Evolutionary conservation across 2,113 vertebrate species (phyloP).

Genomic region (Promerops cafer): DNA sequence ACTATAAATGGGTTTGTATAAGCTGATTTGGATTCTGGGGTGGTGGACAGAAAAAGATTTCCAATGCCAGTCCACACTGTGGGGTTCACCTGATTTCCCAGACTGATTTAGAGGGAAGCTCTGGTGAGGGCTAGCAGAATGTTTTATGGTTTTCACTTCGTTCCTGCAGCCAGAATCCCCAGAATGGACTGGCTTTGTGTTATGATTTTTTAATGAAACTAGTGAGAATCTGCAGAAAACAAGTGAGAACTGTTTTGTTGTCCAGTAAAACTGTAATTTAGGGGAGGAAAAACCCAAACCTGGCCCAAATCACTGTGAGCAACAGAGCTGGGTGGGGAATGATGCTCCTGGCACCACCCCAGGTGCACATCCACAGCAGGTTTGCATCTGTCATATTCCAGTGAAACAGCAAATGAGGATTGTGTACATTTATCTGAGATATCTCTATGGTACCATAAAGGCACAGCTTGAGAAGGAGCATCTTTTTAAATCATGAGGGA

Average conservation of each 20-base stretch:
- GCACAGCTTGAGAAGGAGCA: neutral
- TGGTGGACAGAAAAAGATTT: neutral
- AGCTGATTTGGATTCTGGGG: neutral
- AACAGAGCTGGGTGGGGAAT: neutral
- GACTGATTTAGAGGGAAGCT: neutral
- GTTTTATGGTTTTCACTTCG: neutral
- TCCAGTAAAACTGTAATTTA: neutral
- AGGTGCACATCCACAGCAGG: neutral
- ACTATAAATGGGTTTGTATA: neutral
- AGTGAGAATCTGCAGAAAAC: neutral
- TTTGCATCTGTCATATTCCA: neutral
- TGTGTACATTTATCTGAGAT: neutral
- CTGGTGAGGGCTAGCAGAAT: neutral
- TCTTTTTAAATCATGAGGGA: neutral
- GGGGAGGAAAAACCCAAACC: rapidly evolving
- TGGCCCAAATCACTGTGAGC: neutral
- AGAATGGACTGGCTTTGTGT: neutral
- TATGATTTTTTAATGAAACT: neutral
- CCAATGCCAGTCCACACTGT: neutral
- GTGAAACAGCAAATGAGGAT: neutral
- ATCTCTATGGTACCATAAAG: neutral
- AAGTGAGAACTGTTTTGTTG: neutral
- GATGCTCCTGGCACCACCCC: neutral
- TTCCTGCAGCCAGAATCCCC: neutral
- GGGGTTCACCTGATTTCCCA: neutral